phyloP scores from a whole-genome alignment of 2,797 vertebrate genomes.

The Coccyzus lansbergi region DNA sequence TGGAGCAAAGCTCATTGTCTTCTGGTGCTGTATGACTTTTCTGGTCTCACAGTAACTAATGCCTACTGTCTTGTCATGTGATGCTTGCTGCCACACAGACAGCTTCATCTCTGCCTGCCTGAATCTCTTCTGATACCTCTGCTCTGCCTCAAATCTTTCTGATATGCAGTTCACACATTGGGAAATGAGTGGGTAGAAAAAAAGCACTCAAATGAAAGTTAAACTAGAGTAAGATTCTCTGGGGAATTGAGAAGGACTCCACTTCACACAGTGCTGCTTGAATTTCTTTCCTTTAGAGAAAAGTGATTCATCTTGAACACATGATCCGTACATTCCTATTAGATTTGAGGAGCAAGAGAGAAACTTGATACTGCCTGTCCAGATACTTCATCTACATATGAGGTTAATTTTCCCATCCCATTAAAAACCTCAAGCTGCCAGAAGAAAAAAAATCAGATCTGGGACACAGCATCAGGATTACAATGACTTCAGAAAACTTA shows the following conservation, averaged over 20 bases:
- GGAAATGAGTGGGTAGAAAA: constrained; percentile 44
- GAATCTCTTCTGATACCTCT: constrained; percentile 34
- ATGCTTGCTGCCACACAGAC: neutral
- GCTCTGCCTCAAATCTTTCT: constrained; percentile 18
- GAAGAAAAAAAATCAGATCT: neutral
- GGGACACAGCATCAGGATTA: neutral
- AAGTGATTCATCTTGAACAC: constrained; percentile 33
- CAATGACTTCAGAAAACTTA: neutral
- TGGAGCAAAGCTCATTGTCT: neutral
- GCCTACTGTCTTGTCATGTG: neutral
- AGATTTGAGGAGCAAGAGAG: neutral
- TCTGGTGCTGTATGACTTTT: neutral
- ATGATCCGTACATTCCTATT: constrained; percentile 4
- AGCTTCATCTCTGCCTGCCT: neutral
- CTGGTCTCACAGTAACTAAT: neutral
- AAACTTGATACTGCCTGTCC: neutral
- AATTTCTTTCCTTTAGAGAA: constrained; percentile 29
- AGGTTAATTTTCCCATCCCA: constrained; percentile 30
- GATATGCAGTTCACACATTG: constrained; percentile 8
- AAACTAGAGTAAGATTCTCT: constrained; percentile 15
- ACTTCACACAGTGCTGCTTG: neutral
- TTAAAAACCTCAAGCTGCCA: neutral
- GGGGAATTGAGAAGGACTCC: constrained; percentile 4
- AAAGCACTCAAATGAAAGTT: constrained; percentile 42
- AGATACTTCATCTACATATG: constrained; percentile 20